phyloP scores from a whole-genome alignment of 1,140 invertebrate genomes.

The Nebria ingens region DNA sequence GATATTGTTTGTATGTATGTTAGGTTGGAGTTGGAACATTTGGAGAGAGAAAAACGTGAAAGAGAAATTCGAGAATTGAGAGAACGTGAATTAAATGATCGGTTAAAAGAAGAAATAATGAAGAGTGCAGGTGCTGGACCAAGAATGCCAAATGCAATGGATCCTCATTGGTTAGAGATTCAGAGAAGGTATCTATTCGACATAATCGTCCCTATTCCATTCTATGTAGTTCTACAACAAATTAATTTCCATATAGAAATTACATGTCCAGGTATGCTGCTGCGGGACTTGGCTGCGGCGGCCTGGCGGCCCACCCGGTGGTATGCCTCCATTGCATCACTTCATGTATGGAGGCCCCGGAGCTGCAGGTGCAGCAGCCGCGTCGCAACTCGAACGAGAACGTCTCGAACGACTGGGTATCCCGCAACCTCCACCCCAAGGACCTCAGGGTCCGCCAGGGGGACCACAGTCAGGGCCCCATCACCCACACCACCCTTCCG shows the following conservation, averaged over 20 bases:
- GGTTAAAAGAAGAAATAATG: conserved; percentile 74
- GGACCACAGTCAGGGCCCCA: conserved; percentile 36
- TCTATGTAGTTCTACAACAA: not conserved
- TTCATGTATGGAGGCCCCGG: conserved; percentile 45
- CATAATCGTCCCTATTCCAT: not conserved
- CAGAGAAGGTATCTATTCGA: conserved; percentile 21
- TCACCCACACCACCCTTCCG: conserved; percentile 13
- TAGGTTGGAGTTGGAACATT: conserved; percentile 63
- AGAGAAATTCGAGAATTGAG: conserved; percentile 74
- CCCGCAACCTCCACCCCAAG: conserved; percentile 39
- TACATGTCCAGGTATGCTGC: conserved; percentile 25
- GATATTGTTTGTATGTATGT: too few relatives aligned
- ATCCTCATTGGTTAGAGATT: conserved; percentile 81
- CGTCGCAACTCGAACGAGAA: conserved; percentile 77
- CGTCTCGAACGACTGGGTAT: conserved; percentile 71
- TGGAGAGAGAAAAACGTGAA: conserved; percentile 75
- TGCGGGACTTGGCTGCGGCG: conserved; percentile 1
- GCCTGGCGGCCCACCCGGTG: conserved; percentile 22
- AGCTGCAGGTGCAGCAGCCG: conserved; percentile 48
- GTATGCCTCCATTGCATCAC: conserved; percentile 22
- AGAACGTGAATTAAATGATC: conserved; percentile 71
- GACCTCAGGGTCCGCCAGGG: conserved; percentile 32
- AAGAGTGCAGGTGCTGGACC: conserved; percentile 43
- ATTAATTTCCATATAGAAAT: conserved; percentile 5
- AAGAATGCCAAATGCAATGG: conserved; percentile 52